A percentile compares a stretch with the other conserved stretches of the same genome.
Conservation (phyloP, 2,797 vertebrate species). For the Hafferia zeledoni region DNA sequence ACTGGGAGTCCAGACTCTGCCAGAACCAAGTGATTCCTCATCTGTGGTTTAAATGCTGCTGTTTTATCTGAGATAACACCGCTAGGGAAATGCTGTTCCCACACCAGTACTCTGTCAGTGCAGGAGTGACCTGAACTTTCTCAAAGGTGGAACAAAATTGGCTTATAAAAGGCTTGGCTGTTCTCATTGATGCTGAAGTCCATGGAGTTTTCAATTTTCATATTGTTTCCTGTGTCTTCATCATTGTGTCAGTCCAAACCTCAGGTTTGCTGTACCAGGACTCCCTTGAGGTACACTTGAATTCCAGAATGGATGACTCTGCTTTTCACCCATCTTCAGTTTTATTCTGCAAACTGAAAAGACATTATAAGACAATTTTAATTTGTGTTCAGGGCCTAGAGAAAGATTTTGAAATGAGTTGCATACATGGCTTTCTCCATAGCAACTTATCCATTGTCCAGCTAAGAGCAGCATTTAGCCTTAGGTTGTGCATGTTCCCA, state of each 20-base stretch:
- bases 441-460: constrained; percentile 5
- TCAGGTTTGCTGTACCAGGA: neutral
- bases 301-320: neutral
- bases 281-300: neutral
- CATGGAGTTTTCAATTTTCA: neutral
- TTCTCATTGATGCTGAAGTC: neutral
- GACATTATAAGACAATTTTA: neutral
- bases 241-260: neutral
- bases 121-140: neutral
- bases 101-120: neutral
- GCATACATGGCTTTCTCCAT: neutral
- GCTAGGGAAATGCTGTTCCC: neutral
- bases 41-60: neutral
- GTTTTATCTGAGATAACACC: neutral
- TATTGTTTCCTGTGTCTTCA: neutral
- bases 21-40: neutral
- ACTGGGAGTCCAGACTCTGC: neutral
- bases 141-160: neutral
- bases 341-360: neutral
- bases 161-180: neutral
- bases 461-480: constrained; percentile 9
- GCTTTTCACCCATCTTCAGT: neutral
- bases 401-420: constrained; percentile 28
- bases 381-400: neutral
- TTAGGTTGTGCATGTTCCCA: constrained; percentile 19